Conservation (phyloP, 1,140 invertebrate species). For the Plutomurus gul region DNA sequence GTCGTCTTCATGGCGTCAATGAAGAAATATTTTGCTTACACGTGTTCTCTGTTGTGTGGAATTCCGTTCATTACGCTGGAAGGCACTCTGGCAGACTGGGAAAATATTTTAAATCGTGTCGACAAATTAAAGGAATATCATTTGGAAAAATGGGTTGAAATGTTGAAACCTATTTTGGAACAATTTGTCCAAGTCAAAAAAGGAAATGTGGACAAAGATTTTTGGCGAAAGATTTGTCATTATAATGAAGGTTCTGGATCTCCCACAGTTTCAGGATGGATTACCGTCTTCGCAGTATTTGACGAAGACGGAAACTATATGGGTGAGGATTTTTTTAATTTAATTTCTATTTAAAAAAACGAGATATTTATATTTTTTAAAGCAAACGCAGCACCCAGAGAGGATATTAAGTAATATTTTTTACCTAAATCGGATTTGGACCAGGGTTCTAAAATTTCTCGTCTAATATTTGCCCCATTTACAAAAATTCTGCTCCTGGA, state of each 20-base stretch:
- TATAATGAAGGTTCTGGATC: background rate
- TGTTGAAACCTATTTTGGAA: constrained; percentile 36
- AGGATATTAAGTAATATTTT: background rate
- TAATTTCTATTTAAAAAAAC: too few species aligned
- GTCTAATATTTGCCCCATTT: too few species aligned
- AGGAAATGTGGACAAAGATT: constrained; percentile 38
- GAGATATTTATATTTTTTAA: too few species aligned
- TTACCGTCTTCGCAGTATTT: constrained; percentile 27
- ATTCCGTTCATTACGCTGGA: constrained; percentile 36
- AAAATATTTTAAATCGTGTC: constrained; percentile 30
- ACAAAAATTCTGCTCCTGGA: too few species aligned
- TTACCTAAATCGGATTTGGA: background rate
- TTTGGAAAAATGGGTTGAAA: constrained; percentile 1
- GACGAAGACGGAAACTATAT: background rate
- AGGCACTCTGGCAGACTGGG: constrained; percentile 36
- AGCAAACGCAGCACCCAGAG: too few species aligned
- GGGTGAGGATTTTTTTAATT: background rate
- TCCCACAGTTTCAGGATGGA: constrained; percentile 29
- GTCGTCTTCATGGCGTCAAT: too few species aligned
- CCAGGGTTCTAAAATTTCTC: too few species aligned
- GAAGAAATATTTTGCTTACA: constrained; percentile 42
- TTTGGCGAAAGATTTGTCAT: constrained; percentile 39
- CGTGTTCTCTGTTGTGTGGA: constrained; percentile 34
- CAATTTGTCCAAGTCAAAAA: constrained; percentile 37
- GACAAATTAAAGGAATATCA: constrained; percentile 31